Percentiles rank a stretch among this genome's conserved stretches.
Conservation (phyloP, 2,888 invertebrate species). For the Chrysolina americana region DNA sequence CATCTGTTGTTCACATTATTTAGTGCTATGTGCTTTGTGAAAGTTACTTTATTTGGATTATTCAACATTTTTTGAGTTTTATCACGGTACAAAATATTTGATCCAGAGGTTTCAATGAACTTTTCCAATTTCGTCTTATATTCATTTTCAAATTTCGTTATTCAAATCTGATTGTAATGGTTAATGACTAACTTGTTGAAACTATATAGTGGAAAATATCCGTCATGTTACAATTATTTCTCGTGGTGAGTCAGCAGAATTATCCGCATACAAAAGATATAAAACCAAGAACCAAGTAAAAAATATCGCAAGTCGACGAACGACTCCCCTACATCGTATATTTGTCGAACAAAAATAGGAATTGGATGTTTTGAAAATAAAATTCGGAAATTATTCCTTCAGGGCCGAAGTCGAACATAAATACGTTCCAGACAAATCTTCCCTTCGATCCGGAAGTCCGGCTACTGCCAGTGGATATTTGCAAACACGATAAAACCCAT, state of each 20-base stretch:
- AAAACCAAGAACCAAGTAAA: constrained; percentile 1
- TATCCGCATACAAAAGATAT: constrained; percentile 6
- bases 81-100: too few relatives aligned
- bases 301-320: constrained; percentile 23
- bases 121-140: neutral
- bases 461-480: constrained; percentile 46
- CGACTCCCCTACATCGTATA: constrained; percentile 25
- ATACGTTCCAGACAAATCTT: constrained; percentile 47
- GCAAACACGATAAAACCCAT: constrained; percentile 47
- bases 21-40: too few relatives aligned
- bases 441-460: constrained; percentile 42
- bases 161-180: too few relatives aligned
- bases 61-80: too few relatives aligned
- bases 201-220: neutral
- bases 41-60: too few relatives aligned
- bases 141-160: neutral
- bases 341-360: constrained; percentile 35
- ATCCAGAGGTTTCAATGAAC: too few relatives aligned
- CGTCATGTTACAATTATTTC: constrained; percentile 5
- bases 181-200: neutral
- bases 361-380: constrained; percentile 43
- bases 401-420: constrained; percentile 41
- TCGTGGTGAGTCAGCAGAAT: constrained; percentile 14
- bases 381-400: constrained; percentile 48
- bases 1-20: too few relatives aligned